Conservation (phyloP, 2,113 vertebrate species). For the Centrocercus urophasianus region DNA sequence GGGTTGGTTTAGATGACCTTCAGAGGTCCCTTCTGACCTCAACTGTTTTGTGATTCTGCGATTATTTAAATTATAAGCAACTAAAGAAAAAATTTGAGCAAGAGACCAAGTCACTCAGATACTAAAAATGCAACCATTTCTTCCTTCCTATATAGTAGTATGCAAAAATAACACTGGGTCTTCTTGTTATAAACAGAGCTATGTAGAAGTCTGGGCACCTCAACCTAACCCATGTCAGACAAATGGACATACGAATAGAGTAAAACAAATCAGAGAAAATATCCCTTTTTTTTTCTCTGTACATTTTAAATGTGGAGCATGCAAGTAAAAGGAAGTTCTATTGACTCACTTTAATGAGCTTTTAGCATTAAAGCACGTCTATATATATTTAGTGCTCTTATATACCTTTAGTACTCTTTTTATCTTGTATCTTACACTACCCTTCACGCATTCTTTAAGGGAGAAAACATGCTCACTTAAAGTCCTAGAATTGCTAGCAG, state of each 20-base stretch:
- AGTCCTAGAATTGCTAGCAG: slow-evolving; percentile 15
- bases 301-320: not conserved
- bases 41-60: not conserved
- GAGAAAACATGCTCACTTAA: not conserved
- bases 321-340: not conserved
- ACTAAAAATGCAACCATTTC: not conserved
- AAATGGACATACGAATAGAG: not conserved
- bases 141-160: not conserved
- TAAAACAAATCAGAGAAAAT: not conserved
- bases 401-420: not conserved
- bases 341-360: not conserved
- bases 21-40: not conserved
- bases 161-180: not conserved
- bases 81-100: not conserved
- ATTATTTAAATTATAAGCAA: not conserved
- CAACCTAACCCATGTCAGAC: not conserved
- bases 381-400: not conserved
- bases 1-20: not conserved
- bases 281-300: not conserved
- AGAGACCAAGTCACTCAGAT: not conserved
- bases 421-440: not conserved
- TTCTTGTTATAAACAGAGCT: not conserved
- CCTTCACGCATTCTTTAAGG: not conserved
- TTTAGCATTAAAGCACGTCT: not conserved
- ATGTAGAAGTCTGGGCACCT: not conserved